A percentile compares a stretch with the other conserved stretches of the same genome.
Evolutionary conservation across 2,113 vertebrate species (phyloP).

Genomic region (Dissostichus mawsoni): DNA sequence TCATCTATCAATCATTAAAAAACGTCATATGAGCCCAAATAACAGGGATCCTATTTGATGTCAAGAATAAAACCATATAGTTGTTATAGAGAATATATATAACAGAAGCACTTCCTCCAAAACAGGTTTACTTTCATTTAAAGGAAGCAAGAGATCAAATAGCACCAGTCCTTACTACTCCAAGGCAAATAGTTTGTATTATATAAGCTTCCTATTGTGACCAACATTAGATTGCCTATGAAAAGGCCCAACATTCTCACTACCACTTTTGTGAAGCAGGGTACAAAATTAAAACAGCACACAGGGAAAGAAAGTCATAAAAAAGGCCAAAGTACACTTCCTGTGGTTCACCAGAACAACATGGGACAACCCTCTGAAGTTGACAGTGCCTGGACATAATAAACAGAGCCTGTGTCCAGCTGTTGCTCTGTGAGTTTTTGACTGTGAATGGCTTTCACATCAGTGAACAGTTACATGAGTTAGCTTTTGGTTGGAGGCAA

Average conservation of each 20-base stretch:
- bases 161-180: too few relatives aligned
- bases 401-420: neutral
- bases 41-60: neutral
- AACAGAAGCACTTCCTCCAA: neutral
- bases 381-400: neutral
- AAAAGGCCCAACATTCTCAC: slow-evolving; percentile 2
- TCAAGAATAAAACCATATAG: neutral
- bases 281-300: slow-evolving; percentile 23
- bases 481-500: slow-evolving; percentile 9
- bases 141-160: neutral
- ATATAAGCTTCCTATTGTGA: neutral
- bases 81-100: neutral
- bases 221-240: neutral
- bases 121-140: neutral
- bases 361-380: neutral
- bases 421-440: neutral
- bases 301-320: slow-evolving; percentile 15
- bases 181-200: too few relatives aligned
- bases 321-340: slow-evolving; percentile 24
- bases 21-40: neutral
- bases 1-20: too few relatives aligned
- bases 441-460: slow-evolving; percentile 9
- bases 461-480: neutral
- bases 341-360: slow-evolving; percentile 10
- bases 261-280: slow-evolving; percentile 1